Evolutionary conservation across 2,888 invertebrate genomes (phyloP).

Genomic region (Urechis unicinctus): DNA sequence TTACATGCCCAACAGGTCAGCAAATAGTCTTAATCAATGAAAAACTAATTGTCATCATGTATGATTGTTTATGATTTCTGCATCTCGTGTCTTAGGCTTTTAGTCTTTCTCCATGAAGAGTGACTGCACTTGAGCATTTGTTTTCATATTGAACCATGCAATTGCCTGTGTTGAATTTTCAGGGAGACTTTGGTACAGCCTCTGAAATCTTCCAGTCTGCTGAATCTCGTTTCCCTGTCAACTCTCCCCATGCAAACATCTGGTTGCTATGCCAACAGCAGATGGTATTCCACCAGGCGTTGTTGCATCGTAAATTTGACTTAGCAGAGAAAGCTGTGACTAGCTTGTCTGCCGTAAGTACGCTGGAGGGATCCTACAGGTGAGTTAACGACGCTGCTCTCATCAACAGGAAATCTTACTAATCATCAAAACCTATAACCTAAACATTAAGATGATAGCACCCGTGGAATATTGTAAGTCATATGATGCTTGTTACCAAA

Average conservation of each 20-base stretch:
- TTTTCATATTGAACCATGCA: background rate
- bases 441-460: too few relatives aligned
- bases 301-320: slow-evolving; percentile 60
- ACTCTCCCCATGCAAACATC: slow-evolving; percentile 58
- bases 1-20: slow-evolving; percentile 54
- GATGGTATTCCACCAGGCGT: slow-evolving; percentile 36
- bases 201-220: slow-evolving; percentile 60
- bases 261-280: slow-evolving; percentile 61
- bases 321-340: slow-evolving; percentile 66
- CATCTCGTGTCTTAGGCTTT: too few relatives aligned
- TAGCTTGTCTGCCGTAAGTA: slow-evolving; percentile 63
- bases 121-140: background rate
- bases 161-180: background rate
- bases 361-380: slow-evolving; percentile 58
- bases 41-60: too few relatives aligned
- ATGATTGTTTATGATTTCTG: too few relatives aligned
- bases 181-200: slow-evolving; percentile 59
- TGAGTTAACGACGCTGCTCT: too few relatives aligned
- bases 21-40: background rate
- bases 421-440: too few relatives aligned
- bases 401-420: too few relatives aligned
- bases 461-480: too few relatives aligned
- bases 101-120: too few relatives aligned
- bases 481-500: too few relatives aligned
- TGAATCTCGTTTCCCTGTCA: slow-evolving; percentile 59